Evolutionary conservation across 2,797 vertebrate species (phyloP).

Genomic region (Megaceryle alcyon): DNA sequence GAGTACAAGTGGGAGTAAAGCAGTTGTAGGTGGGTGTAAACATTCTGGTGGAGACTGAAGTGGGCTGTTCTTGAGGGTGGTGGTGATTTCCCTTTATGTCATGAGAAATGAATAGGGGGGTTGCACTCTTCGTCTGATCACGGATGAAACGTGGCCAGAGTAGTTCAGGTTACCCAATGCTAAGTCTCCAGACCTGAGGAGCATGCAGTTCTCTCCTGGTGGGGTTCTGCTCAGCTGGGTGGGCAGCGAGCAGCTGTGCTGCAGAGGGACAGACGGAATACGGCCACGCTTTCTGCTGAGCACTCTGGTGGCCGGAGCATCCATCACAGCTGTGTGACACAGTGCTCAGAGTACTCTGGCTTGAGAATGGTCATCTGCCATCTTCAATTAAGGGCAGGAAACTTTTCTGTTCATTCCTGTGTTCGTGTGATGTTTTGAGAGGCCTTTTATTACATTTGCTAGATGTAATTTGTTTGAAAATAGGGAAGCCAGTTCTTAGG

Average conservation of each 20-base stretch:
- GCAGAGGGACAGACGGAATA: not conserved
- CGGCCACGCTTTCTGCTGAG: not conserved
- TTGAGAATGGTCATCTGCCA: not conserved
- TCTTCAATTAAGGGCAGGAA: not conserved
- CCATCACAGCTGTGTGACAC: not conserved
- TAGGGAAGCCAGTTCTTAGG: not conserved
- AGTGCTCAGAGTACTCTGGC: not conserved
- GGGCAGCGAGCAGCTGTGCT: not conserved
- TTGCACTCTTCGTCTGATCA: not conserved
- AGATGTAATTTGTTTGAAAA: not conserved
- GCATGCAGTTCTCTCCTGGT: not conserved
- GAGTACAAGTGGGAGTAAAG: too few species aligned
- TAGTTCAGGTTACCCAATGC: not conserved
- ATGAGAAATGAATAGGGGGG: not conserved
- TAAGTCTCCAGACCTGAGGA: not conserved
- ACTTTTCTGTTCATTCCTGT: not conserved
- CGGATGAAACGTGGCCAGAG: fast-evolving
- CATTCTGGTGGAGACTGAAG: not conserved
- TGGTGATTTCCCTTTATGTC: not conserved
- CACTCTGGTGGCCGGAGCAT: not conserved
- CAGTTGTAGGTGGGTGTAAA: fast-evolving
- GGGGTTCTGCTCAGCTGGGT: not conserved
- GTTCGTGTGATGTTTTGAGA: not conserved
- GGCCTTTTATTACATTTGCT: not conserved
- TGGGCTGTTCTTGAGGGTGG: not conserved